Conservation (phyloP, 2,888 invertebrate genomes). For the Thymelicus sylvestris region DNA sequence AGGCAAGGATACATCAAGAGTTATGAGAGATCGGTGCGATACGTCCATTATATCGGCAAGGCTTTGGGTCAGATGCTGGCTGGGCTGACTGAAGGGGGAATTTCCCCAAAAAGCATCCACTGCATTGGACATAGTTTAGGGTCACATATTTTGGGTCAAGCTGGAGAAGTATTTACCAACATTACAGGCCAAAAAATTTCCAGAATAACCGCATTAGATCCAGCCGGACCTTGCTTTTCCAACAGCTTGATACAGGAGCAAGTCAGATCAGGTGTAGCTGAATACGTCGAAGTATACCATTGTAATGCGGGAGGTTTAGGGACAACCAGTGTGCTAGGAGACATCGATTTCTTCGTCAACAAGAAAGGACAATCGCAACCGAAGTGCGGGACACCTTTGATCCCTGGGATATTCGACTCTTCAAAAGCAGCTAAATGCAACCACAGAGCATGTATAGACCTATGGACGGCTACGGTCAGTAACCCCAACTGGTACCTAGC, state of each 20-base stretch:
- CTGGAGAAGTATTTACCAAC: constrained; percentile 62
- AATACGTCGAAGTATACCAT: constrained; percentile 86
- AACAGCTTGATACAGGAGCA: constrained; percentile 70
- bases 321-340: constrained; percentile 77
- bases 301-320: constrained; percentile 84
- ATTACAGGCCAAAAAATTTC: constrained; percentile 61
- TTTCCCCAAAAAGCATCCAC: constrained; percentile 66
- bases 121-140: constrained; percentile 76
- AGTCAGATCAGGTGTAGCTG: constrained; percentile 81
- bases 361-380: constrained; percentile 85
- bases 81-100: constrained; percentile 56
- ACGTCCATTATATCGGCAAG: constrained; percentile 72
- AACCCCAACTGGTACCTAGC: constrained; percentile 64
- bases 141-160: constrained; percentile 68
- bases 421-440: constrained; percentile 72
- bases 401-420: constrained; percentile 69
- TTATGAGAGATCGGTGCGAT: constrained; percentile 71
- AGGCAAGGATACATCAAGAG: constrained; percentile 64
- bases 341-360: constrained; percentile 85
- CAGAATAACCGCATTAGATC: constrained; percentile 72
- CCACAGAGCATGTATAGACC: constrained; percentile 68
- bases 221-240: constrained; percentile 77
- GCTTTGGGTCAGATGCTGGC: constrained; percentile 65
- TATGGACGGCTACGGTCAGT: constrained; percentile 69
- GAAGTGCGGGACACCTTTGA: constrained; percentile 71